Evolutionary conservation across 2,797 vertebrate genomes (phyloP).

Genomic region (Mormyrus proboscirostris): DNA sequence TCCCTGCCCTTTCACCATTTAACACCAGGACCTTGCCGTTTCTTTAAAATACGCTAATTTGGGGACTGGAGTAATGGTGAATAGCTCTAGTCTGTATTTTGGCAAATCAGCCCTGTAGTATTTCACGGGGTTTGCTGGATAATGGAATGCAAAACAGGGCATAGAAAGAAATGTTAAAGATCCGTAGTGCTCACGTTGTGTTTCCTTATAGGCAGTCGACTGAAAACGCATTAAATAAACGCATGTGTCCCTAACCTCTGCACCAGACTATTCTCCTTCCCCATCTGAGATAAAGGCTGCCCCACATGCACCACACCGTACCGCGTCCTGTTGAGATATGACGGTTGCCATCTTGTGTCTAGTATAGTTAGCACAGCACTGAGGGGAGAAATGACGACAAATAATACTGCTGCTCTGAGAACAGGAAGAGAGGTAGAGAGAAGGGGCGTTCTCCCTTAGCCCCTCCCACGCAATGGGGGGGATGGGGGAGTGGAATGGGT

Average conservation of each 20-base stretch:
- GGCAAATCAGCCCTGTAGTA: neutral
- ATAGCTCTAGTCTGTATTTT: neutral
- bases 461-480: neutral
- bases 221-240: neutral
- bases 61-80: neutral
- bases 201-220: neutral
- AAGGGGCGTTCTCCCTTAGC: neutral
- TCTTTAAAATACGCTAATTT: neutral
- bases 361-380: neutral
- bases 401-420: slow-evolving; percentile 20
- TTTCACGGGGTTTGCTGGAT: neutral
- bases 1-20: neutral
- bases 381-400: neutral
- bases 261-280: neutral
- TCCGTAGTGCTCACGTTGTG: neutral
- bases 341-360: neutral
- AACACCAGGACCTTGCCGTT: neutral
- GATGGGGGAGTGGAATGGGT: neutral
- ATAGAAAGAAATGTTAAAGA: neutral
- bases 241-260: neutral
- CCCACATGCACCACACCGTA: neutral
- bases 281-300: neutral
- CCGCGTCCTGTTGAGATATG: neutral
- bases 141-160: neutral
- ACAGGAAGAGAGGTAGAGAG: slow-evolving; percentile 8